Base-by-base conservation (phyloP, 2,113 vertebrate species). In the Aptenodytes forsteri region DNA sequence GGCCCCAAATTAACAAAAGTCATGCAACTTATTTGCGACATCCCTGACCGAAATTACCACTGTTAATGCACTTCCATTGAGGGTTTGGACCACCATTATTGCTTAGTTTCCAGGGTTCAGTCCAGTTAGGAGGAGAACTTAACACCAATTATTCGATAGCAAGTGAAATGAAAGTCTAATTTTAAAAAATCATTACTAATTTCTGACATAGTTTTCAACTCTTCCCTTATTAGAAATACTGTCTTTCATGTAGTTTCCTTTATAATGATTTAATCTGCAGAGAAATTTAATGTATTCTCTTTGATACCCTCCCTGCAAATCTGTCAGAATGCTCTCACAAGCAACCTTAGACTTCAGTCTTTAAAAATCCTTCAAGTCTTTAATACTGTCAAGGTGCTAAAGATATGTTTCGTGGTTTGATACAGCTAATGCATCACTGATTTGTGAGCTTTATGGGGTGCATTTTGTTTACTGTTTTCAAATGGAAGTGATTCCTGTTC, bases 171-270 rank as follows among this genome's bases (percentile, higher is more conserved):
- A 46, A 96, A 92, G 67, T 58, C 82, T 90, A 87, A 87, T 96
- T 93, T 97, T 86, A 83, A 92, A 59, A 97, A 95, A 67, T 72
- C 55, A 34, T 61, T 1, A 56, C 81, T 97, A 89, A 96, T 97
- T 97, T 79, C 84, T 78, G 86, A 80, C 89, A 93, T 32, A 90
- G 69, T 88, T 96, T 95, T 85, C 77, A 83, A 83, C 78, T 96
- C 90, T 87, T 49, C 42, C 67, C 27, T 87, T 66, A 72, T 87
- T 87, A 93, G 92, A 91, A 87, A 87, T 72, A 62, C 78, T 82
- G 72, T 69, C 93, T 96, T 97, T 97, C 93, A 89, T 93, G 81
- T 89, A 34, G 69, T 42, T 97, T 47, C 72, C 89, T 91, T 91
- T 84, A 81, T 58, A 89, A 94, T 77, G 13, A 46, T 94, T 97